A percentile compares a stretch with the other conserved stretches of the same genome.
phyloP scores from a whole-genome alignment of 2,113 vertebrate genomes.

The Grammomys surdaster region DNA sequence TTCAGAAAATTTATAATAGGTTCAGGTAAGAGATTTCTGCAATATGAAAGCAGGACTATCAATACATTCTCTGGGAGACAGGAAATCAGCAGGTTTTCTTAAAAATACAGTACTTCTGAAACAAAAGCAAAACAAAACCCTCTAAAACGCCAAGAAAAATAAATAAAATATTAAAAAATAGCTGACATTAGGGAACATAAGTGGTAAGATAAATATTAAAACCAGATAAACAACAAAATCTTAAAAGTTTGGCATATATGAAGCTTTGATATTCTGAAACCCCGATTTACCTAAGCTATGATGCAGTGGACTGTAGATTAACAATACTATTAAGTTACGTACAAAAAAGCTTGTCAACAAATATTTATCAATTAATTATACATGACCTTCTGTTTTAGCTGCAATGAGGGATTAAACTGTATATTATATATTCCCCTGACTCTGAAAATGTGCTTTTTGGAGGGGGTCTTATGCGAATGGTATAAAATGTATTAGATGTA shows the following conservation, averaged over 20 bases:
- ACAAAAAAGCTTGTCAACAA: constrained; percentile 27
- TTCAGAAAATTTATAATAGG: not conserved
- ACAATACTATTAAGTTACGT: not conserved
- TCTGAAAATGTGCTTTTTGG: not conserved
- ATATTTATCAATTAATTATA: constrained; percentile 37
- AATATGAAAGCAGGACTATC: not conserved
- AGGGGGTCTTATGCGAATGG: not conserved
- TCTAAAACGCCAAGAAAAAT: not conserved
- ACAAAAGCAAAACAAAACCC: not conserved
- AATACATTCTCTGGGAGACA: not conserved
- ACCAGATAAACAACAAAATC: not conserved
- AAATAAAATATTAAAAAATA: not conserved
- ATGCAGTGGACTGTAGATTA: not conserved
- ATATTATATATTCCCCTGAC: constrained; percentile 8
- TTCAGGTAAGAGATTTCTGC: not conserved
- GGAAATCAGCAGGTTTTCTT: not conserved
- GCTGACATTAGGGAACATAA: not conserved
- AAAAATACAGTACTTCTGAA: not conserved
- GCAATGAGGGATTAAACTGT: not conserved
- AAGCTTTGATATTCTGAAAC: not conserved
- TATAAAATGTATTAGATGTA: not conserved
- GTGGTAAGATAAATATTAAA: not conserved
- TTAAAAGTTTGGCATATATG: not conserved
- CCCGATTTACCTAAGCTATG: not conserved
- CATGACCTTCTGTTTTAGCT: not conserved